Base-by-base conservation (phyloP, 1,140 invertebrate species). In the Lineus longissimus region DNA sequence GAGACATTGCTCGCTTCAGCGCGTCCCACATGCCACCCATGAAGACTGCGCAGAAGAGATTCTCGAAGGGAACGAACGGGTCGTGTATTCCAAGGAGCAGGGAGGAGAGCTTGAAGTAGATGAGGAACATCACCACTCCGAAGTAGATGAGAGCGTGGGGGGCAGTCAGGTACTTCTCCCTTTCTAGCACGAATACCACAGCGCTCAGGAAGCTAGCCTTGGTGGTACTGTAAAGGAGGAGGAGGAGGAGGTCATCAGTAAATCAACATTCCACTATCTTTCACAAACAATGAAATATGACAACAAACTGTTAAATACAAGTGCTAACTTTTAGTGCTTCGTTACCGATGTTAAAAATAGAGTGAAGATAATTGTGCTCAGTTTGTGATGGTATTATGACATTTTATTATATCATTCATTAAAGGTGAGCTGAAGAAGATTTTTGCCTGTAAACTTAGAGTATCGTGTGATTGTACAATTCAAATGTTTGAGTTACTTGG, bases 1-100 rank as follows among this genome's bases (percentile, higher is more conserved):
- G 63, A 15, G 65, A 65, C 19, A 76, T 70, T 17, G 76, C 77
- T 43, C 74, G 63, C 58, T 71, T 75, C 70, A 98, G 83, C 23
- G 94, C 94, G 84, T 99, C 97, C 91, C 94, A 97, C 76, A 99
- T 93, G 59, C 97, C 97, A 57, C 97, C 97, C 79, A 99, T 87
- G 85, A 98, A 98, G 51, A 99, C 84, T 17, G 95, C 93, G 80
- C 95, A 98, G 83, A 95, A 91, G 25, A 99, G 85, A 82, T 99
- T 99, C 84, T 99, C 97, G 77, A 99, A 96, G 47, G 97, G 97
- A 67, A 95, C 87, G 82, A 99, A 98, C 47, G 97, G 97, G 86
- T 99, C 97, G 73, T 96, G 93, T 73, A 99, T 98, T 61, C 95
- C 94, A 62, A 99, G 85, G 22, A 99, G 82, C 69, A 99, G 90